These are phyloP conservation scores for Conus ventricosus DNA, from an alignment of 1,140 invertebrate genomes.

Conservation along the genomic window DNA sequence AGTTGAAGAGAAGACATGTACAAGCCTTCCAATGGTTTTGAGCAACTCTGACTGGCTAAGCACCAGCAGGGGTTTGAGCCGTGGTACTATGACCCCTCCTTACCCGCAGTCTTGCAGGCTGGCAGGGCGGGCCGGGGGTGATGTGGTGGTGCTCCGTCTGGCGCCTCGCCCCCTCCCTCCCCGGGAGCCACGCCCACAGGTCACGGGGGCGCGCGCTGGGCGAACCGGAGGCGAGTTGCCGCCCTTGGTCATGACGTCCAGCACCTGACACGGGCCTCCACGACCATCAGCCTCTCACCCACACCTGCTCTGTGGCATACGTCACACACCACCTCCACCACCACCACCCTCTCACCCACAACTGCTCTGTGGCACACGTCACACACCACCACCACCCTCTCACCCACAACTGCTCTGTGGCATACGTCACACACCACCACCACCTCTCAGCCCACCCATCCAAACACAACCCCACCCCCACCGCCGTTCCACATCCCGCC, in stretches of 20 bases:
- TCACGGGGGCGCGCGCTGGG: background rate
- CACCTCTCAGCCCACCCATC: no score
- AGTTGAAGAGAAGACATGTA: no score
- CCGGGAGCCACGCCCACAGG: conserved; percentile 20
- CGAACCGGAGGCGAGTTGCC: background rate
- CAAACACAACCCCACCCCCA: no score
- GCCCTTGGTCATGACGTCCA: conserved; percentile 34
- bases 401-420: background rate
- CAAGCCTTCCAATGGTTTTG: no score
- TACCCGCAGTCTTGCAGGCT: background rate
- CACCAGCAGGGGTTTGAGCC: no score
- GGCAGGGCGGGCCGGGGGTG: background rate
- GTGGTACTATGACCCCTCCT: no score
- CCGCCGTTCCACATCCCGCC: no score
- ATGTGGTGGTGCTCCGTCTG: background rate
- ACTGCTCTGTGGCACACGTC: no score
- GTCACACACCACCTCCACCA: background rate
- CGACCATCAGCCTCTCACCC: background rate
- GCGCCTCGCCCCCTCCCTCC: conserved; percentile 27
- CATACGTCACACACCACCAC: background rate
- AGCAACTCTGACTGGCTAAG: no score
- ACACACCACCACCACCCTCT: no score
- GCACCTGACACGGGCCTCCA: background rate
- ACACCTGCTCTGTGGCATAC: background rate
- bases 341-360: no score